Evolutionary conservation across 2,113 vertebrate genomes (phyloP).

Genomic region (Zingel zingel): DNA sequence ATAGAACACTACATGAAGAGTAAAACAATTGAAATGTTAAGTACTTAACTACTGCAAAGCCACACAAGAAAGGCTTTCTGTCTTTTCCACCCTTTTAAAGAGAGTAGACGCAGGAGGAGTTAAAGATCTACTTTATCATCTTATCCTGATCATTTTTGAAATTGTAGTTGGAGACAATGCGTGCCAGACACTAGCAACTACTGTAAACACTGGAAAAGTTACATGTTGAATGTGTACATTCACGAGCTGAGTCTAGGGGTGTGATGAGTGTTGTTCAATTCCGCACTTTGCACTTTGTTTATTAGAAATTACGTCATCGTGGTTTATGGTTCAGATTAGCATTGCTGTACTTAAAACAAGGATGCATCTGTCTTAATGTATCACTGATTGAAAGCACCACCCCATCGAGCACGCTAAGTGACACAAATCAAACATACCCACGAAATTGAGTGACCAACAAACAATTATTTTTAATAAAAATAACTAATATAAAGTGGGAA

Average conservation of each 20-base stretch:
- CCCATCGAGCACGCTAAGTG: too few species aligned
- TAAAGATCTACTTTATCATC: conserved; percentile 28
- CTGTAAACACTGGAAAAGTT: not conserved
- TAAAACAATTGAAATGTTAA: conserved; percentile 40
- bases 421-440: not conserved
- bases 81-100: conserved; percentile 22
- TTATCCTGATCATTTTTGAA: not conserved
- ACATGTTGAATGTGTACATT: not conserved
- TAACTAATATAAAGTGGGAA: too few species aligned
- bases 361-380: too few species aligned
- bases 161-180: not conserved
- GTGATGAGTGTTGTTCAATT: not conserved
- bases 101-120: not conserved
- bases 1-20: conserved; percentile 41
- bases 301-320: not conserved
- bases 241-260: not conserved
- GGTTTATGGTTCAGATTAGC: not conserved
- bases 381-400: not conserved
- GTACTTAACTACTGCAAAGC: conserved; percentile 52
- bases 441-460: not conserved
- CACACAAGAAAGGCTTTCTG: conserved; percentile 9
- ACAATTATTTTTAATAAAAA: too few species aligned
- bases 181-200: not conserved
- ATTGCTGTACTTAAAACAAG: not conserved
- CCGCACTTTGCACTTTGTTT: not conserved